Conservation (phyloP, 1,140 invertebrate genomes). For the Heliconius hewitsoni region DNA sequence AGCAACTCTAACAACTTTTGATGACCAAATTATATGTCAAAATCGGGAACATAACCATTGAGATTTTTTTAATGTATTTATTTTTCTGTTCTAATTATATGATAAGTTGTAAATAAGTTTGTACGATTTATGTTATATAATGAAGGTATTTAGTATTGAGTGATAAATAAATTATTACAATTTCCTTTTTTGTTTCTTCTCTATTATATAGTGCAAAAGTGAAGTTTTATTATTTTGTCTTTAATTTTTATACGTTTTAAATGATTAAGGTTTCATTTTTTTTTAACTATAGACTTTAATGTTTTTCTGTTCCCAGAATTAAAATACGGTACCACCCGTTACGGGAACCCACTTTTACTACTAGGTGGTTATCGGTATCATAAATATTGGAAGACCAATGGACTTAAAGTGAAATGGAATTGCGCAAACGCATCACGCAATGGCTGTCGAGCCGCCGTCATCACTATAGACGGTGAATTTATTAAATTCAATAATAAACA, state of each 20-base stretch:
- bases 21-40: slow-evolving; percentile 26
- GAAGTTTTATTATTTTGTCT: background rate
- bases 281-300: too few relatives aligned
- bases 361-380: slow-evolving; percentile 46
- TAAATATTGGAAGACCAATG: slow-evolving; percentile 36
- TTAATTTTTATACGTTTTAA: too few relatives aligned
- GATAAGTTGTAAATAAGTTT: background rate
- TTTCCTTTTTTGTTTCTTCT: background rate
- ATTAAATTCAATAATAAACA: slow-evolving; percentile 41
- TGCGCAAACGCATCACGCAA: slow-evolving; percentile 33
- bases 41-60: slow-evolving; percentile 35
- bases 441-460: slow-evolving; percentile 45
- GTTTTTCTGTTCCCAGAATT: slow-evolving; percentile 12
- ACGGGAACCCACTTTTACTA: slow-evolving; percentile 46
- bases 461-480: slow-evolving; percentile 40
- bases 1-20: slow-evolving; percentile 35
- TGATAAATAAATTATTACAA: background rate
- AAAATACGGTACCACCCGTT: slow-evolving; percentile 38
- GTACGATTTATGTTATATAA: background rate
- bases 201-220: background rate
- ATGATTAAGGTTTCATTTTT: background rate
- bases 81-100: background rate
- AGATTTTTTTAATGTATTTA: background rate
- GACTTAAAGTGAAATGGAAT: slow-evolving; percentile 41
- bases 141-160: background rate